These are phyloP conservation scores for Trichacis sp. DNA, from an alignment of 2,888 invertebrate genomes.

Conservation along the genomic window DNA sequence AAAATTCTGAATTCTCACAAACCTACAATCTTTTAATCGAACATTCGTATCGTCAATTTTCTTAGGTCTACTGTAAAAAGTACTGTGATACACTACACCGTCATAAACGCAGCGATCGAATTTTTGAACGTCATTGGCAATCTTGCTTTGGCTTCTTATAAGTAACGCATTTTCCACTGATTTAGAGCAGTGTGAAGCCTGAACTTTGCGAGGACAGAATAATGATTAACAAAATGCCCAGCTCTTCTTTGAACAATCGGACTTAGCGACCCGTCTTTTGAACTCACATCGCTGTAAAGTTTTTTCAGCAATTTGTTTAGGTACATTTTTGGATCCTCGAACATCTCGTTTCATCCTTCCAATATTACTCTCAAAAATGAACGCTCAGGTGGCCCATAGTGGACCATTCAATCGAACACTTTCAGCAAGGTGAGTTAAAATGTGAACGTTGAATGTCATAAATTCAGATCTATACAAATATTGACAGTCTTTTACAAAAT, in stretches of 20 bases:
- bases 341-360: constrained; percentile 21
- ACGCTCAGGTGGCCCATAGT: constrained; percentile 19
- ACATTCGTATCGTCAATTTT: constrained; percentile 20
- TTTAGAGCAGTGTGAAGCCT: neutral
- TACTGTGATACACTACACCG: no score
- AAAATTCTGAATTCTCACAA: constrained; percentile 16
- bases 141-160: neutral
- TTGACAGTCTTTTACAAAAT: constrained; percentile 26
- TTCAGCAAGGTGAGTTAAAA: constrained; percentile 8
- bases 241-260: neutral
- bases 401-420: constrained; percentile 18
- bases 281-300: constrained; percentile 20
- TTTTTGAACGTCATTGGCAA: no score
- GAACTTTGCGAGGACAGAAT: neutral
- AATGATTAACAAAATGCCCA: constrained; percentile 1
- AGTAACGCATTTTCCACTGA: constrained; percentile 11
- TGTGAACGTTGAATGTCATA: no score
- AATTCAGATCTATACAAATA: constrained; percentile 11
- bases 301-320: constrained; percentile 26
- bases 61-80: neutral
- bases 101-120: no score
- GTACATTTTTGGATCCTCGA: constrained; percentile 24
- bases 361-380: constrained; percentile 27
- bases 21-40: neutral
- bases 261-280: constrained; percentile 6